These are phyloP conservation scores for Vanessa cardui DNA, from an alignment of 2,888 invertebrate genomes.

Conservation along the genomic window DNA sequence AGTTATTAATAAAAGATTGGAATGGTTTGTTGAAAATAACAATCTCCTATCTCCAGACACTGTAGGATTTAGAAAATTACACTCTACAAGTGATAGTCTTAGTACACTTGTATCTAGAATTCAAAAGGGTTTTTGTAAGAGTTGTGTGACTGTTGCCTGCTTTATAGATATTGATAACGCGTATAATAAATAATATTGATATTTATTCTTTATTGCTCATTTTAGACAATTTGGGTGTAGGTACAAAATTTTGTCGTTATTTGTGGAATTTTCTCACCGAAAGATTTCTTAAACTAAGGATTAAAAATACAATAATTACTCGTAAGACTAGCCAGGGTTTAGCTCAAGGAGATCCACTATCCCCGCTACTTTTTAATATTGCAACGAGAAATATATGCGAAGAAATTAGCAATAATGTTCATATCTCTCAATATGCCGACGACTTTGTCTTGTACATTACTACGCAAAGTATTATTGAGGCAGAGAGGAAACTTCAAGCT, in stretches of 20 bases:
- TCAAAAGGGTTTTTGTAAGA: background rate
- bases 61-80: conserved; percentile 1
- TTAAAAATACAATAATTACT: background rate
- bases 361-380: conserved; percentile 44
- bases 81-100: background rate
- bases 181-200: conserved; percentile 5
- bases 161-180: background rate
- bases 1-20: no score
- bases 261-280: conserved; percentile 27
- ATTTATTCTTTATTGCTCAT: background rate
- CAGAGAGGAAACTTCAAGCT: conserved; percentile 15
- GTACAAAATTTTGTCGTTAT: conserved; percentile 27
- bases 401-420: conserved; percentile 20
- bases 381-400: conserved; percentile 31
- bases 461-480: conserved; percentile 8
- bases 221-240: conserved; percentile 28
- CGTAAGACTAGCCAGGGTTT: conserved; percentile 31
- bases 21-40: no score
- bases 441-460: conserved; percentile 41
- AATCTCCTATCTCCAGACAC: background rate
- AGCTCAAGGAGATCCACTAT: conserved; percentile 44
- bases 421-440: conserved; percentile 42
- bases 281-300: conserved; percentile 8
- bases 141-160: background rate
- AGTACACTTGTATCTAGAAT: background rate